Evolutionary conservation across 1,140 invertebrate species (phyloP), one percentile per base, ranked within the genome.

Genomic region (Chlorops oryzae): DNA sequence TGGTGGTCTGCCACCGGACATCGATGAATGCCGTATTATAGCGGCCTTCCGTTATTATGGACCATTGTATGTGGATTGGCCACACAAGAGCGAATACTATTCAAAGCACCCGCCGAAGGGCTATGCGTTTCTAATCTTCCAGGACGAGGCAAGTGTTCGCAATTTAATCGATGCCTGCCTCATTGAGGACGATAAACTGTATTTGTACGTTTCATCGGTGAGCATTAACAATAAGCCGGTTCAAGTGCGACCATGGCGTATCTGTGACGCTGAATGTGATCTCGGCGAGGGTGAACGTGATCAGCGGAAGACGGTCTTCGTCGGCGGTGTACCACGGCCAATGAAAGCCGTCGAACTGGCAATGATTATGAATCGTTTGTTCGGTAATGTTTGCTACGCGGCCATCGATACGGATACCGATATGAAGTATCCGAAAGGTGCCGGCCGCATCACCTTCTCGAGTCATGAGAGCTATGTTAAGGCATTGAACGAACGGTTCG

Each of bases 401-500:
- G 96, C 96, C 50, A 99, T 99, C 66, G 97, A 99, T 73, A 99
- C 96, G 3, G 97, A 99, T 75, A 96, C 96, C 1, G 96, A 99
- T 74, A 80, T 99, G 28, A 98, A 99, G 71, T 99, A 99, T 76
- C 97, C 97, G 0, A 99, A 99, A 78, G 97, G 97, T 40, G 97
- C 97, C 9, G 97, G 96, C 5, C 80, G 97, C 18, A 96, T 99
- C 37, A 95, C 96, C 20, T 99, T 99, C 77, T 94, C 91, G 50
- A 98, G 98, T 77, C 95, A 98, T 72, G 93, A 98, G 74, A 97
- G 93, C 67, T 99, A 98, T 76, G 98, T 99, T 63, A 93, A 95
- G 24, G 97, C 97, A 39, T 98, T 99, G 54, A 95, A 90, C 62
- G 96, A 95, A 52, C 81, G 96, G 63, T 99, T 99, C 78, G 96